Evolutionary conservation across 2,113 vertebrate genomes (phyloP).

Genomic region (Bos javanicus): DNA sequence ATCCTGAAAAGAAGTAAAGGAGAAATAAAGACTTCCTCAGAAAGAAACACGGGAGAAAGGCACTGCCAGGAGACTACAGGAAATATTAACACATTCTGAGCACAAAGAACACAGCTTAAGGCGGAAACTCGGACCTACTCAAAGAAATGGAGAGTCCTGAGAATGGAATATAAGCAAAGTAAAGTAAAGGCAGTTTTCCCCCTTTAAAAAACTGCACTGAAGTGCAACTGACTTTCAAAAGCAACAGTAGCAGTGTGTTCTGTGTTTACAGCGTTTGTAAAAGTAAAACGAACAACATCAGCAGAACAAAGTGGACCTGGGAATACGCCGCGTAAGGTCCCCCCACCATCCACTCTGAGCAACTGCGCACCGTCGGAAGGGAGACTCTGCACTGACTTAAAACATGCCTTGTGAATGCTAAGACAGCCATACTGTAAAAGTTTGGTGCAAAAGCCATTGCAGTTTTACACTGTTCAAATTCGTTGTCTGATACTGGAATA

Average conservation of each 20-base stretch:
- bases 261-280: neutral
- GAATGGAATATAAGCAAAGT: neutral
- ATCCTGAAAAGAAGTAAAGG: neutral
- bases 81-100: neutral
- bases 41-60: neutral
- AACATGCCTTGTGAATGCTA: neutral
- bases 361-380: neutral
- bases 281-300: neutral
- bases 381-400: neutral
- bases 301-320: neutral
- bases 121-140: neutral
- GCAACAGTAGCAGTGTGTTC: neutral
- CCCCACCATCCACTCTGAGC: neutral
- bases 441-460: neutral
- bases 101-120: neutral
- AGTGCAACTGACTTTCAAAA: neutral
- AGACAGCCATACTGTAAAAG: neutral
- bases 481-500: neutral
- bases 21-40: neutral
- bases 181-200: neutral
- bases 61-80: neutral
- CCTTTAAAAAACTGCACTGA: neutral
- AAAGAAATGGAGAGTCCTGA: neutral
- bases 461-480: accelerated
- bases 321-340: accelerated